Evolutionary conservation across 2,888 invertebrate genomes (phyloP), one percentile per base, ranked within the genome.

Genomic region (Eupelmus urozonus): DNA sequence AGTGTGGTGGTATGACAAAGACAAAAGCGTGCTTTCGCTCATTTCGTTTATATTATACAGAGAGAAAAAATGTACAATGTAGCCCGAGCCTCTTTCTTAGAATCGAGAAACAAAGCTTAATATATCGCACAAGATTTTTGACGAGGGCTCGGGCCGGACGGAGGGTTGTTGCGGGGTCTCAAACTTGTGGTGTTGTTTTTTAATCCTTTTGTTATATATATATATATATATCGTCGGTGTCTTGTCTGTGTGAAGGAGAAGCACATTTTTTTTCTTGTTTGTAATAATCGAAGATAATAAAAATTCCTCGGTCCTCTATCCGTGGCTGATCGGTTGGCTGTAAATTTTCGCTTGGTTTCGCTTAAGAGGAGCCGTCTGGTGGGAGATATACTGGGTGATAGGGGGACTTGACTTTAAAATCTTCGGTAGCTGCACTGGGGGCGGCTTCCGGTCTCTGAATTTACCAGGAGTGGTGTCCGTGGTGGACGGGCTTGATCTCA

Each of bases 401-500:
- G n/a, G n/a, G n/a, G n/a, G n/a, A n/a, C n/a, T n/a, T n/a, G n/a
- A n/a, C n/a, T n/a, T n/a, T n/a, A n/a, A n/a, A n/a, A n/a, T n/a
- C n/a, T n/a, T n/a, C n/a, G n/a, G n/a, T n/a, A n/a, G n/a, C n/a
- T n/a, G n/a, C n/a, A n/a, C n/a, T 20, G 53, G 5, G 11, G 53
- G 16, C n/a, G n/a, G n/a, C n/a, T 53, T 13, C 20, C 20, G 53
- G 3, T 53, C 16, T 86, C 85, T n/a, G n/a, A n/a, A n/a, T n/a
- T n/a, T n/a, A n/a, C n/a, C n/a, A n/a, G n/a, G n/a, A 87, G 72
- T 91, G 72, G 90, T 92, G 34, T 45, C 45, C 18, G 88, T 90
- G 20, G 90, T 81, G 73, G 85, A 91, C 66, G 91, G 92, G n/a
- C 91, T 92, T 81, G 89, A 92, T 63, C 90, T 91, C 89, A 83